These are phyloP conservation scores for Damaliscus lunatus DNA, from an alignment of 2,113 vertebrate species.

Conservation along the genomic window DNA sequence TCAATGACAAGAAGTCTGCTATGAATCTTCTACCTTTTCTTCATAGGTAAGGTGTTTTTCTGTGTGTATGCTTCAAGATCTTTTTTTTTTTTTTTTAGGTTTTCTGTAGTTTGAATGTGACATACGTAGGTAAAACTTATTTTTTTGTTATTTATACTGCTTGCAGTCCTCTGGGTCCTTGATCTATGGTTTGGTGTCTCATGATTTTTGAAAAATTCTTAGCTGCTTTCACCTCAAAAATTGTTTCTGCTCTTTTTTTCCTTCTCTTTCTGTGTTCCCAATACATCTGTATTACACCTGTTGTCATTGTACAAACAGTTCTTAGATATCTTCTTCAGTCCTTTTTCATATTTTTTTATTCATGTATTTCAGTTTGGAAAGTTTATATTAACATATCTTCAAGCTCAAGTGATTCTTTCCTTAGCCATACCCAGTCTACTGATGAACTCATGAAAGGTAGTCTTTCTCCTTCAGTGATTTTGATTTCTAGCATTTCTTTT, in stretches of 20 bases:
- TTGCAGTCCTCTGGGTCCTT: background rate
- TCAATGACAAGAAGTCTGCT: background rate
- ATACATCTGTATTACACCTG: background rate
- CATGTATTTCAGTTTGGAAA: background rate
- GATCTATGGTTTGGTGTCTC: background rate
- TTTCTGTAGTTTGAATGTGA: background rate
- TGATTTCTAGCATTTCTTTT: background rate
- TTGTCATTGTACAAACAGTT: background rate
- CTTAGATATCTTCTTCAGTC: background rate
- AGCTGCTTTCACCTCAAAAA: background rate
- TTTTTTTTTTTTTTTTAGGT: background rate
- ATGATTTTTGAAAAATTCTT: background rate
- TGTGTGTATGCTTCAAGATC: background rate
- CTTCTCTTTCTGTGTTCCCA: background rate
- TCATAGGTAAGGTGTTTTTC: background rate
- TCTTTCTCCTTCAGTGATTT: background rate
- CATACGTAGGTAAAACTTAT: background rate
- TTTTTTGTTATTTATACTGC: background rate
- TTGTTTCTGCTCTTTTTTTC: background rate
- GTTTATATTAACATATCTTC: background rate
- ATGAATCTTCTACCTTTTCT: background rate
- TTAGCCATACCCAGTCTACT: background rate
- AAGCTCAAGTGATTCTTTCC: background rate
- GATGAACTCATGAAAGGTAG: background rate
- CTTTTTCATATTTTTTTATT: background rate